Base-by-base conservation (phyloP, 2,797 vertebrate genomes). In the Acanthiza pusilla region DNA sequence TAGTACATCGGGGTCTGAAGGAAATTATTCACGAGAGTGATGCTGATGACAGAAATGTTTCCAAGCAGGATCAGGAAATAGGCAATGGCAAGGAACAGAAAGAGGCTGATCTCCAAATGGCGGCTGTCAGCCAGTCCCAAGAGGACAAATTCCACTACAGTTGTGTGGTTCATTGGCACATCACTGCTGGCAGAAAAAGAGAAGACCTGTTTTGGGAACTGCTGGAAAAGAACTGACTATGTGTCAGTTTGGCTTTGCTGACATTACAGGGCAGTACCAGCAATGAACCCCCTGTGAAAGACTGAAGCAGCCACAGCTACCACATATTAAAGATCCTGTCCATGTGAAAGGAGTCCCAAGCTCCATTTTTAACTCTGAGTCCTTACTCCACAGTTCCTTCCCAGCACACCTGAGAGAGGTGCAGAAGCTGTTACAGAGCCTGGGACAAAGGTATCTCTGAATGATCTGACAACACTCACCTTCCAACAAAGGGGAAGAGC, bases 1-100 rank as follows among this genome's bases (percentile, higher is more conserved):
- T 92, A 97, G 67, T 97, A 85, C 95, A 97, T 85, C 0, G 71
- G 82, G 3, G 86, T 95, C 66, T 94, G 94, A 20, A 96, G 94
- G 9, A 53, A 57, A 16, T 72, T 50, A 43, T 80, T 88, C 9
- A 91, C 17, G 5, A 96, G 76, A 13, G 88, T 96, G 71, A 97
- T 85, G 25, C 34, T 63, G 88, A 97, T 94, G 66, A 97, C 92
- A 26, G 63, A 62, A 30, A 87, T 6, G 50, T 97, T 97, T 25
- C 95, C 94, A 16, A 87, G 20, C n/a, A 96, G 40, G 26, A 95
- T 93, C 53, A 96, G 34, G 20, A 88, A 42, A 16, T 96, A 97
- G 80, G 92, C 96, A 68, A 74, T 51, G 36, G 78, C 20, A 19
- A 97, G 61, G 55, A 95, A 60, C 11, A 95, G 10, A 32, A 97